Base-by-base conservation (phyloP, 2,888 invertebrate genomes). In the Ariolimax columbianus region DNA sequence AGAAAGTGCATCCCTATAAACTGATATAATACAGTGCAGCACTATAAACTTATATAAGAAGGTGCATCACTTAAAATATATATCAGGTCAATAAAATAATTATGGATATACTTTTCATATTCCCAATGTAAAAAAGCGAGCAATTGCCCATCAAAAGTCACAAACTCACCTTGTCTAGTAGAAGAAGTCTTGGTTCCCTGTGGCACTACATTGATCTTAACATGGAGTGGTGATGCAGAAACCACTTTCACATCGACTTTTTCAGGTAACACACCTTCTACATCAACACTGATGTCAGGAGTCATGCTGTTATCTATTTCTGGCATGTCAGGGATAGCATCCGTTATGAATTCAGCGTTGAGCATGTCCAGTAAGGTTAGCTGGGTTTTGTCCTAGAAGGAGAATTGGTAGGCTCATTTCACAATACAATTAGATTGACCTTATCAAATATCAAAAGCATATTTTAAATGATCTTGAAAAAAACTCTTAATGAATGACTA, bases 351-450 rank as follows among this genome's bases (percentile, higher is more conserved):
- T 30, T 83, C 83, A 43, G 33, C 9, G 14, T 36, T 83, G 47
- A 83, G 77, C 83, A 83, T 77, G 33, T 83, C 83, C 68, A 83
- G 47, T 30, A 83, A 26, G 26, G 33, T 83, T 6, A 51, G 33
- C 68, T 83, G 83, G 43, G 19, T 77, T 33, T 43, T 51, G 43
- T 83, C 83, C 83, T 83, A 38, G 30, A 40, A 47, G 30, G 30
- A n/a, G n/a, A 51, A 47, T 26, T n/a, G 23, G 55, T 55, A 23
- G 14, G 47, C 23, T 4, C 23, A 23, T 55, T 23, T 55, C 23
- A 55, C 55, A 55, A 23, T 55, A 55, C 23, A 23, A 4, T 55
- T 55, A 23, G 17, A 23, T 4, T 11, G 23, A 23, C 14, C 3
- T 11, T 11, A 23, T 23, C 19, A 55, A 55, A 11, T 55, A 55